Percentiles rank a stretch among this genome's conserved stretches.
Evolutionary conservation across 2,113 vertebrate species (phyloP).

Genomic region (Plectropomus leopardus): DNA sequence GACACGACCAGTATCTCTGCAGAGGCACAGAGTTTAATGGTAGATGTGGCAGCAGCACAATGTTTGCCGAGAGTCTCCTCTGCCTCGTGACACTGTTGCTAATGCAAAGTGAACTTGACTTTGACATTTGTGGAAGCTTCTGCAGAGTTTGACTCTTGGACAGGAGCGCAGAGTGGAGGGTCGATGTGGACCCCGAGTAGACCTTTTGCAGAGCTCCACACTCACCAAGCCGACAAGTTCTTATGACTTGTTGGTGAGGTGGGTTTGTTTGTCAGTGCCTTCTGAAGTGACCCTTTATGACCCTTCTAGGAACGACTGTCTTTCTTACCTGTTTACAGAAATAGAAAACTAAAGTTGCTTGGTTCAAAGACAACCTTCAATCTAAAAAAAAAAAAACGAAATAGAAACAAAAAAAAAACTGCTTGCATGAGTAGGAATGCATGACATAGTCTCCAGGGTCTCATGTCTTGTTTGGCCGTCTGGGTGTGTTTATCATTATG

Average conservation of each 20-base stretch:
- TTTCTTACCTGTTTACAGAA: not conserved
- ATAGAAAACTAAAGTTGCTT: not conserved
- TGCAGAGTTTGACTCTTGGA: constrained; percentile 37
- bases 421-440: not conserved
- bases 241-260: not conserved
- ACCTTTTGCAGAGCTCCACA: constrained; percentile 29
- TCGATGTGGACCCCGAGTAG: constrained; percentile 4
- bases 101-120: constrained; percentile 57
- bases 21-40: constrained; percentile 25
- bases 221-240: not conserved
- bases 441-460: not conserved
- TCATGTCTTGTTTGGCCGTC: not conserved
- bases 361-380: not conserved
- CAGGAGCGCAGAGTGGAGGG: constrained; percentile 24
- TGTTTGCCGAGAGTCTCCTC: constrained; percentile 55
- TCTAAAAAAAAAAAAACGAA: not conserved
- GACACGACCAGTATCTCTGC: constrained; percentile 9
- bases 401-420: not conserved
- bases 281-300: not conserved
- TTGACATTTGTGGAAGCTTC: constrained; percentile 60
- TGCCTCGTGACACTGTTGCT: constrained; percentile 46
- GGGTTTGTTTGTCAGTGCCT: not conserved
- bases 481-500: too few species aligned
- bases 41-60: constrained; percentile 18
- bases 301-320: not conserved